Percentiles rank a stretch among this genome's conserved stretches.
These are phyloP conservation scores for Cliona cf. orientalis DNA, from an alignment of 37 sponge, comb jelly and placozoan genomes.

Conservation along the genomic window DNA sequence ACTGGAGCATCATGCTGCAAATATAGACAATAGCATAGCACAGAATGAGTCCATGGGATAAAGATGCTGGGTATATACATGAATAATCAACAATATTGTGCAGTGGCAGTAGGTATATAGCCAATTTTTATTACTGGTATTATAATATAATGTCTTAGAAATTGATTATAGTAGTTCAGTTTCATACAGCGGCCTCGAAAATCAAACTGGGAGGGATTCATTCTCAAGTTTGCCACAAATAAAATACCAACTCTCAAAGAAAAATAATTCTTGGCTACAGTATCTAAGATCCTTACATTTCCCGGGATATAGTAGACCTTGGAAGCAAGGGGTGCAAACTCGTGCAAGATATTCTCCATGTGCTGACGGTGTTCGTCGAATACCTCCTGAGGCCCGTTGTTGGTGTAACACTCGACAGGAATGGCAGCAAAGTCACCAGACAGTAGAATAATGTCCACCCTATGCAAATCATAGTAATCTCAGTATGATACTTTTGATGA, in stretches of 20 bases:
- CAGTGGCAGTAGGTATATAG: not conserved
- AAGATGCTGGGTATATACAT: not conserved
- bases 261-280: too few species aligned
- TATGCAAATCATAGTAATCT: not conserved
- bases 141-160: not conserved
- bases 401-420: slow-evolving; percentile 49
- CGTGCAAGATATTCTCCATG: slow-evolving; percentile 42
- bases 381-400: slow-evolving; percentile 29
- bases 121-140: not conserved
- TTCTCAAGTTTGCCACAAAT: too few species aligned
- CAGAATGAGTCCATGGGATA: too few species aligned
- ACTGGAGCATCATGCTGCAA: slow-evolving; percentile 70
- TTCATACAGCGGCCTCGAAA: too few species aligned
- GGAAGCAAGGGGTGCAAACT: slow-evolving; percentile 22
- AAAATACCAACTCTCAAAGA: too few species aligned
- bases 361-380: slow-evolving; percentile 35
- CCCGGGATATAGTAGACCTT: slow-evolving; percentile 86
- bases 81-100: not conserved
- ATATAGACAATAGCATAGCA: too few species aligned
- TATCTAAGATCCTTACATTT: slow-evolving; percentile 64
- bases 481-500: not conserved
- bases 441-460: slow-evolving; percentile 74
- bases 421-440: slow-evolving; percentile 87
- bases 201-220: too few species aligned
- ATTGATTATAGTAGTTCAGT: too few species aligned